Evolutionary conservation across 2,113 vertebrate species (phyloP), one percentile per base, ranked within the genome.

Genomic region (Psettodes erumei): DNA sequence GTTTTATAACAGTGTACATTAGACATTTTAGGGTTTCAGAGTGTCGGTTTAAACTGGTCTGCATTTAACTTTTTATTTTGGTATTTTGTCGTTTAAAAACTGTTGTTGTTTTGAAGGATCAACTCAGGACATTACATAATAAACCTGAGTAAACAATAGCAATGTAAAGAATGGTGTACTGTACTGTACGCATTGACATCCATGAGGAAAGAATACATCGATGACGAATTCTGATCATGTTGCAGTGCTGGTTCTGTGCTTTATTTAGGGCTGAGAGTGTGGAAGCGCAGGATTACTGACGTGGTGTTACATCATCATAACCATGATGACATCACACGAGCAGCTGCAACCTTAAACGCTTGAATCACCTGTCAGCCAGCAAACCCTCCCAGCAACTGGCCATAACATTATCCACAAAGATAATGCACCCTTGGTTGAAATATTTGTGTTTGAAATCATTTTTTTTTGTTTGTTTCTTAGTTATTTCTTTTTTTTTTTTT

Each of bases 281-380:
- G 32, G 9, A 47, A 42, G 32, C 21, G 13, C 23, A 15, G 19
- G 9, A 27, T 85, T 74, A 75, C 68, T 63, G 55, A 47, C 38
- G 59, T 18, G 0, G 12, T 54, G 37, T 48, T 45, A 55, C 54
- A 55, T 75, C 80, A 42, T 68, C 64, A 69, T 63, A 75, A 59
- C 43, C 58, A 53, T 18, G 1, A 56, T 71, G 25, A 58, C 71
- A 33, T 66, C 58, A 71, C 61, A 58, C 42, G 1, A 30, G 19
- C 30, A 12, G 58, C 43, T 23, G 1, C 43, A 43, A 28, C 53
- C 38, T 48, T 47, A 69, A 68, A 38, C 16, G 68, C 9, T 28
- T 21, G 15, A 76, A 45, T 79, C 71, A 58, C 21, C 38, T 21
- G 58, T 47, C 19, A 71, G 38, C 58, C 25, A 30, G 47, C n/a